Percentiles rank a stretch among this genome's conserved stretches.
These are phyloP conservation scores for Epinephelus fuscoguttatus DNA, from an alignment of 2,113 vertebrate species.

Conservation along the genomic window DNA sequence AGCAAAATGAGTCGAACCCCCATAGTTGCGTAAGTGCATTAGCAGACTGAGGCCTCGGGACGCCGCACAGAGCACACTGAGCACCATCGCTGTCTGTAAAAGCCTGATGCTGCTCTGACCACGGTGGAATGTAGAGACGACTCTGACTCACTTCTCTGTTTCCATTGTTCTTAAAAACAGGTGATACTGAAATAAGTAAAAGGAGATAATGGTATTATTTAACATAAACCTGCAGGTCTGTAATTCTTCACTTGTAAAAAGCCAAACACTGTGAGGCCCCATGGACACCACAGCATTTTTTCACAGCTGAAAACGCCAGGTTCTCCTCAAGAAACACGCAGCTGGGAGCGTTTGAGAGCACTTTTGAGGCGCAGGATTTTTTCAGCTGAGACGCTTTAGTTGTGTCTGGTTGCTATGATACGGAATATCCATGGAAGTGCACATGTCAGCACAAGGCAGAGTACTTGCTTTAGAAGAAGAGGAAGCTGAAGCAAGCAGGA, in stretches of 20 bases:
- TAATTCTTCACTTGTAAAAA: background rate
- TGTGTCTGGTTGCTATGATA: no score
- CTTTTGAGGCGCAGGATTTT: no score
- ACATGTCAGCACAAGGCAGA: no score
- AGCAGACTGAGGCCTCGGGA: constrained; percentile 49
- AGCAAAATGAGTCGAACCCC: constrained; percentile 25
- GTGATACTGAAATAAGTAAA: background rate
- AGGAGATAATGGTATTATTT: background rate
- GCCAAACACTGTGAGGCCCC: no score
- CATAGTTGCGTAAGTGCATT: constrained; percentile 56
- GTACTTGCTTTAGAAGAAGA: no score
- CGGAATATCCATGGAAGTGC: no score
- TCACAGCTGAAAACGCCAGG: no score
- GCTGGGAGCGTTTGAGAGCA: no score
- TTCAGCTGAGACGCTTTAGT: no score
- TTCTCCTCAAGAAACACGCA: no score
- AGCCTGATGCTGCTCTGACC: constrained; percentile 6
- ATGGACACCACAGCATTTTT: no score
- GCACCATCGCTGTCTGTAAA: constrained; percentile 2
- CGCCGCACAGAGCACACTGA: background rate
- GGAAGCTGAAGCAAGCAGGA: no score
- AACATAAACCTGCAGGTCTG: background rate
- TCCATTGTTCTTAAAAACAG: background rate
- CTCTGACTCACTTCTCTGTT: background rate
- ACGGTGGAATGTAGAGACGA: background rate